These are phyloP conservation scores for Artibeus jamaicensis DNA, from an alignment of 2,797 vertebrate species.

Conservation along the genomic window DNA sequence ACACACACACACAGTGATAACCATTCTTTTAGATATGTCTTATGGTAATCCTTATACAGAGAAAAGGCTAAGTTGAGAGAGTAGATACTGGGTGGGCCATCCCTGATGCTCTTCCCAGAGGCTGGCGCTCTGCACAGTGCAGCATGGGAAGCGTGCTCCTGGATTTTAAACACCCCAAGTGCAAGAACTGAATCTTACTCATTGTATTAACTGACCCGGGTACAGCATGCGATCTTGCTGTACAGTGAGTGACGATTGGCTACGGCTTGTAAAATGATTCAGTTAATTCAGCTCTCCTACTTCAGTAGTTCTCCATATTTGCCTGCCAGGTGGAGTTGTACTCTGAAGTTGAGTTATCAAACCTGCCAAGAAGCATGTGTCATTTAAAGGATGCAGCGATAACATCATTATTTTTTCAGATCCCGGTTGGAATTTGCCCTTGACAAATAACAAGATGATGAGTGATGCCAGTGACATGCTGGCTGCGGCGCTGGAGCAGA, in stretches of 20 bases:
- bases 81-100: not conserved
- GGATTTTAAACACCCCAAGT: not conserved
- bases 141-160: not conserved
- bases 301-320: not conserved
- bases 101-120: not conserved
- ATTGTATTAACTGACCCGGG: not conserved
- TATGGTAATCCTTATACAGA: not conserved
- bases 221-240: not conserved
- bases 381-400: not conserved
- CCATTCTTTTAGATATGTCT: not conserved
- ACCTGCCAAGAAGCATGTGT: not conserved
- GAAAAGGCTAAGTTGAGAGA: not conserved
- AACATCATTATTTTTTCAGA: conserved; percentile 56
- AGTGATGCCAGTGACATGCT: conserved; percentile 98
- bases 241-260: not conserved
- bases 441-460: conserved; percentile 89
- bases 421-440: conserved; percentile 50
- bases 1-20: not conserved
- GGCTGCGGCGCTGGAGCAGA: conserved; percentile 97
- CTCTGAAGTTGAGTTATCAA: conserved; percentile 46
- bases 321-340: not conserved
- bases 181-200: not conserved
- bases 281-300: not conserved
- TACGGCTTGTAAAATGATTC: not conserved
- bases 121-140: not conserved